These are phyloP conservation scores for Salticus scenicus DNA, from an alignment of 2,888 invertebrate species.

Conservation along the genomic window DNA sequence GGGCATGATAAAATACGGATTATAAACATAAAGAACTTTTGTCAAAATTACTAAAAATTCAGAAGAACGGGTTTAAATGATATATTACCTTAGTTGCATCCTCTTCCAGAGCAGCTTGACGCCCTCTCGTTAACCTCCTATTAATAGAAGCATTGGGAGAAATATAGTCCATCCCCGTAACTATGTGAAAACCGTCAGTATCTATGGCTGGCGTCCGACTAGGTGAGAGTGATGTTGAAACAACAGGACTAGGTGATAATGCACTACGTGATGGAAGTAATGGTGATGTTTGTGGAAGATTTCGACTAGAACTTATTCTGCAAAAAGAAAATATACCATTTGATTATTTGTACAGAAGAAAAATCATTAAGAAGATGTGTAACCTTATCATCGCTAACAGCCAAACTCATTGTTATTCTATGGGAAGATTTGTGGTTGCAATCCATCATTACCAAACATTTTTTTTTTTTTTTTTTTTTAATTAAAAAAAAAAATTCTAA, in stretches of 20 bases:
- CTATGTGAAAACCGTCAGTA: conserved; percentile 54
- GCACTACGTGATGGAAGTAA: conserved; percentile 52
- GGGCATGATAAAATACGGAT: too few relatives aligned
- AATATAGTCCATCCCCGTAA: conserved; percentile 56
- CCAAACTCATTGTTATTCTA: too few relatives aligned
- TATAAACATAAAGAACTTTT: too few relatives aligned
- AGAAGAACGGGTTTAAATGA: too few relatives aligned
- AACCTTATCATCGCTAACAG: too few relatives aligned
- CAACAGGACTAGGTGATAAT: conserved; percentile 61
- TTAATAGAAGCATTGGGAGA: conserved; percentile 69
- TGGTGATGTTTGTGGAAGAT: conserved; percentile 64
- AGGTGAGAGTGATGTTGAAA: conserved; percentile 59
- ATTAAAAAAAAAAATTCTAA: too few relatives aligned
- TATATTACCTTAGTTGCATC: conserved; percentile 60
- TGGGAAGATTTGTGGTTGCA: too few relatives aligned
- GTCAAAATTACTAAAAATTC: too few relatives aligned
- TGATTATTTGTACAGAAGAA: background rate
- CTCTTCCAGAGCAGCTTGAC: conserved; percentile 62
- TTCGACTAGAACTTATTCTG: conserved; percentile 52
- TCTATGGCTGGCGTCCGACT: conserved; percentile 64
- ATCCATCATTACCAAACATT: too few relatives aligned
- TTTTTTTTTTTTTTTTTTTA: too few relatives aligned
- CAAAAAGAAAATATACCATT: background rate
- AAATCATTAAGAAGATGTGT: background rate
- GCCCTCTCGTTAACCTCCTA: conserved; percentile 56